phyloP scores from a whole-genome alignment of 2,113 vertebrate genomes.

The Rhea pennata region DNA sequence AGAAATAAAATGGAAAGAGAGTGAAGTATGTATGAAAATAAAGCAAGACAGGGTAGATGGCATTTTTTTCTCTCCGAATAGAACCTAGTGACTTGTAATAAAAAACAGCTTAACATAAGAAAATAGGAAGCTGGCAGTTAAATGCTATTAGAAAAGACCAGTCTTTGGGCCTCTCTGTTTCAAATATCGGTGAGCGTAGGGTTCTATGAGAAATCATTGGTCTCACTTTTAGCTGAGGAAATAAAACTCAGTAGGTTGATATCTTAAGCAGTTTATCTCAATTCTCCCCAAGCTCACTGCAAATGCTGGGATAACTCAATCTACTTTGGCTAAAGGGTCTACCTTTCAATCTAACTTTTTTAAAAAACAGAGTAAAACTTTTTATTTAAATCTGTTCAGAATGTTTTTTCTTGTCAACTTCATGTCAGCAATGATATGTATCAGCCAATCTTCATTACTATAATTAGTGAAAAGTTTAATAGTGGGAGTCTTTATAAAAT shows the following conservation, averaged over 20 bases:
- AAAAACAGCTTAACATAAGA: neutral
- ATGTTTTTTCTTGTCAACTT: neutral
- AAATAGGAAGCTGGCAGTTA: neutral
- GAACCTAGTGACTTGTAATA: neutral
- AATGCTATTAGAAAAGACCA: neutral
- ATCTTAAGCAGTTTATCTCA: neutral
- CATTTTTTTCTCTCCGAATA: neutral
- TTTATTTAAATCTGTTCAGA: neutral
- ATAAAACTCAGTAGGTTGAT: neutral
- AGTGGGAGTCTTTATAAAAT: neutral
- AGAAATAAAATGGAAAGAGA: neutral
- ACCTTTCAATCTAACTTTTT: neutral
- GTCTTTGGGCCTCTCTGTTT: neutral
- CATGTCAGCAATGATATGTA: neutral
- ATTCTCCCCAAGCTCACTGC: neutral
- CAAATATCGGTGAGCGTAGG: neutral
- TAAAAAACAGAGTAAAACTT: neutral
- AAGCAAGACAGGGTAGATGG: neutral
- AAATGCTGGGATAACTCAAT: neutral
- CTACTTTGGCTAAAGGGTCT: neutral
- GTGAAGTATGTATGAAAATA: neutral
- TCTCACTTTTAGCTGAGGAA: neutral
- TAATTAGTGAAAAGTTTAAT: neutral
- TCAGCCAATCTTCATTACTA: neutral
- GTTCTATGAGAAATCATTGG: neutral